Evolutionary conservation across 2,888 invertebrate genomes (phyloP).

Genomic region (Lymantria dispar): DNA sequence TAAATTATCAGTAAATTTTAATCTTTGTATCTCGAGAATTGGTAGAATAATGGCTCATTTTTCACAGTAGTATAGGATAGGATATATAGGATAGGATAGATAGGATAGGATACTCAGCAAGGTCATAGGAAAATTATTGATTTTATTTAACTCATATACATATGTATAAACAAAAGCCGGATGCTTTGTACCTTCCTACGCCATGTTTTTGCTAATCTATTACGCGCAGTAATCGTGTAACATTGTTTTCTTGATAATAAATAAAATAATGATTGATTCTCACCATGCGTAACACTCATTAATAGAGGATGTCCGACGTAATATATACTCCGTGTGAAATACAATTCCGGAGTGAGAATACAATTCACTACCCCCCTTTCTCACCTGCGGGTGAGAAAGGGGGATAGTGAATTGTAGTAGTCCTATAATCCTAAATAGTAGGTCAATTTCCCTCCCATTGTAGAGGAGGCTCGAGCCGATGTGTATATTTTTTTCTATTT

Average conservation of each 20-base stretch:
- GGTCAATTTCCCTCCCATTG: too few relatives aligned
- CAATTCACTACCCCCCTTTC: too few relatives aligned
- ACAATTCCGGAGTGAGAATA: too few relatives aligned
- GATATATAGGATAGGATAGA: not conserved
- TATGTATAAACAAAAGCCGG: not conserved
- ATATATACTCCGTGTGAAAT: too few relatives aligned
- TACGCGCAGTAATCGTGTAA: not conserved
- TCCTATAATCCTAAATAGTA: too few relatives aligned
- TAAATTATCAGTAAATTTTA: too few relatives aligned
- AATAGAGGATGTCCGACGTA: slow-evolving; percentile 5
- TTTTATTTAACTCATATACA: not conserved
- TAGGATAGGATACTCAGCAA: not conserved
- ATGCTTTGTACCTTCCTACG: not conserved
- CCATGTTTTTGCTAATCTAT: not conserved
- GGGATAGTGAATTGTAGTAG: too few relatives aligned
- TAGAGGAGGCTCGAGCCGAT: too few relatives aligned
- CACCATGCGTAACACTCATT: slow-evolving; percentile 12
- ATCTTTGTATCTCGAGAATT: too few relatives aligned
- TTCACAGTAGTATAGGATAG: not conserved
- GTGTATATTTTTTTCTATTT: slow-evolving; percentile 34
- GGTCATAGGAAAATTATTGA: not conserved
- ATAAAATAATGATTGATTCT: slow-evolving; percentile 2
- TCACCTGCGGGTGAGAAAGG: too few relatives aligned
- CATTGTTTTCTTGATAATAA: not conserved
- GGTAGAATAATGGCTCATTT: too few relatives aligned